These are phyloP conservation scores for Vidua macroura DNA, from an alignment of 2,113 vertebrate genomes.

Conservation along the genomic window DNA sequence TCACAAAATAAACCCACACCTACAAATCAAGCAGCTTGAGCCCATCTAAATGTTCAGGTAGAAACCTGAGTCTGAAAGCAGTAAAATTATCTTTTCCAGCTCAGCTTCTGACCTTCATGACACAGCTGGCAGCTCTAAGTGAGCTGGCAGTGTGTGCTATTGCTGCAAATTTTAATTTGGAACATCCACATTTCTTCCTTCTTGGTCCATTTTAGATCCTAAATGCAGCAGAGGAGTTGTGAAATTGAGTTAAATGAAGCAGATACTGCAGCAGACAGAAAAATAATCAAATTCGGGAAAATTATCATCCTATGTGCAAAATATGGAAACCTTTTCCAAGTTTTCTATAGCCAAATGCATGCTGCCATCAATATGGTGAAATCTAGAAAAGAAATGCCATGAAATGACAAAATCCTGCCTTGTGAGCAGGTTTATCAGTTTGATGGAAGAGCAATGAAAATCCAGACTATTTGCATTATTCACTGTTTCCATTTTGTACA, in stretches of 20 bases:
- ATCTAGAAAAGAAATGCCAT: not conserved
- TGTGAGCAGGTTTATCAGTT: not conserved
- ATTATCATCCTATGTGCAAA: rapidly evolving
- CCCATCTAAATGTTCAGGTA: not conserved
- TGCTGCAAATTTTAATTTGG: not conserved
- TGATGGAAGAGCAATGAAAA: not conserved
- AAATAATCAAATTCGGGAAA: not conserved
- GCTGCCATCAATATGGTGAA: not conserved
- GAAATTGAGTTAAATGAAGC: not conserved
- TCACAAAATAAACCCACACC: rapidly evolving
- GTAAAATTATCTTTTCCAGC: not conserved
- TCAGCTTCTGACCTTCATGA: not conserved
- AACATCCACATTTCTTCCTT: not conserved
- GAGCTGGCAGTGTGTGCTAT: not conserved
- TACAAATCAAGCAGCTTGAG: not conserved
- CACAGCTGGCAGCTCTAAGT: not conserved
- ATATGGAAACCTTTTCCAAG: rapidly evolving
- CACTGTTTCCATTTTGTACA: not conserved
- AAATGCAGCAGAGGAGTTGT: not conserved
- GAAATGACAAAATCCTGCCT: not conserved
- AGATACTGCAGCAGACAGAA: not conserved
- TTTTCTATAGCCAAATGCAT: not conserved
- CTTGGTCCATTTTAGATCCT: not conserved
- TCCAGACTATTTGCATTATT: not conserved
- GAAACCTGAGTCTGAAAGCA: not conserved